These are phyloP conservation scores for Steinernema feltiae DNA, from an alignment of 1,140 invertebrate species.

Conservation along the genomic window DNA sequence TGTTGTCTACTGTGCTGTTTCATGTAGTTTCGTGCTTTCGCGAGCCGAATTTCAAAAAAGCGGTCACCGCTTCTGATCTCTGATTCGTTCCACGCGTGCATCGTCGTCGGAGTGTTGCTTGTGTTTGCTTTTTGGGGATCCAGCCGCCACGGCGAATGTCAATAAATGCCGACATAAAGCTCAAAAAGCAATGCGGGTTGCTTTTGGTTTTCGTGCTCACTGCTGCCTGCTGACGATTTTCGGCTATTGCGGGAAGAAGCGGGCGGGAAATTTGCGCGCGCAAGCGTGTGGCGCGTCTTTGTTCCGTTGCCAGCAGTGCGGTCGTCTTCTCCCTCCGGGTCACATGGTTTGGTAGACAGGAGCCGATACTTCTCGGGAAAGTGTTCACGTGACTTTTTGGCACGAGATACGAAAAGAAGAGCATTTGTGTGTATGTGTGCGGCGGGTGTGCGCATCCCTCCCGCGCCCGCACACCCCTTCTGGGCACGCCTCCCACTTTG, in stretches of 20 bases:
- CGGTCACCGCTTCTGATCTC: background rate
- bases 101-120: conserved; percentile 1
- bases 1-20: background rate
- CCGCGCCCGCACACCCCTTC: background rate
- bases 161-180: conserved; percentile 4
- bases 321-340: background rate
- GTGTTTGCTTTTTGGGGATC: conserved; percentile 10
- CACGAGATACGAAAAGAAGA: background rate
- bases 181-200: background rate
- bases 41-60: background rate
- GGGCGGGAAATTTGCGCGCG: too few relatives aligned
- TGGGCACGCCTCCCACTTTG: background rate
- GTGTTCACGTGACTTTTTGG: conserved; percentile 7
- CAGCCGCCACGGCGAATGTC: background rate
- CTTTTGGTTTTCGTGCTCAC: too few relatives aligned
- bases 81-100: background rate
- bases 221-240: too few relatives aligned
- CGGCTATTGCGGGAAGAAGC: too few relatives aligned
- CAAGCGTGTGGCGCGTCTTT: too few relatives aligned
- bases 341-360: background rate
- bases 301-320: background rate
- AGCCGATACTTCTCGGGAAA: conserved; percentile 7
- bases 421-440: background rate
- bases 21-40: background rate
- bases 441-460: background rate